phyloP scores from a whole-genome alignment of 1,140 invertebrate genomes.

The Sarcophaga bullata region DNA sequence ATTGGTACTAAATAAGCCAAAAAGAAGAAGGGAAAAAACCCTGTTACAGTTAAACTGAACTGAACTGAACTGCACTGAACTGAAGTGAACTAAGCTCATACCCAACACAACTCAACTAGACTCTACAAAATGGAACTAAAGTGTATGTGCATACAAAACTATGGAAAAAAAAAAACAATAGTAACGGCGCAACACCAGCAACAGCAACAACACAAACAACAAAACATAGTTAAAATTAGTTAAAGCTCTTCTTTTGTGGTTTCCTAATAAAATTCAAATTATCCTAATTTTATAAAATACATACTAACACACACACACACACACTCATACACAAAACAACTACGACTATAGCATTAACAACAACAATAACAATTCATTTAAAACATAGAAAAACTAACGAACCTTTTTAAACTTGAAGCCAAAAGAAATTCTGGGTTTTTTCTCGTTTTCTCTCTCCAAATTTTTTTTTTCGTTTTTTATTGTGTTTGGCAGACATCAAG shows the following conservation, averaged over 20 bases:
- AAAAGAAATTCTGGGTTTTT: background rate
- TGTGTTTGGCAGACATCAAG: background rate
- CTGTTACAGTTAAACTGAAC: too few relatives aligned
- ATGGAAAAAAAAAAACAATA: background rate
- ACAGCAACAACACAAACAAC: background rate
- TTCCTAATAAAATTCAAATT: slow-evolving; percentile 39
- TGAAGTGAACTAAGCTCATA: too few relatives aligned
- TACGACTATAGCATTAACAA: background rate
- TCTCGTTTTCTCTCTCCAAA: background rate
- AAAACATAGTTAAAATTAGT: background rate
- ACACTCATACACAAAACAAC: too few relatives aligned
- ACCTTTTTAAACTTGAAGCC: slow-evolving; percentile 2
- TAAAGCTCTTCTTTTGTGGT: slow-evolving; percentile 29
- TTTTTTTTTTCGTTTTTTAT: background rate
- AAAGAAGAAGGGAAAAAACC: too few relatives aligned
- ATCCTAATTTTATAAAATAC: slow-evolving; percentile 29
- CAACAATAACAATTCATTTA: background rate
- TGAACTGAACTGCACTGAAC: too few relatives aligned
- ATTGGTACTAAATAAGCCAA: too few relatives aligned
- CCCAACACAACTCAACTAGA: too few relatives aligned
- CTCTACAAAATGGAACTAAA: too few relatives aligned
- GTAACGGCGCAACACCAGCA: background rate
- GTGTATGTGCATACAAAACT: too few relatives aligned
- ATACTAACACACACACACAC: background rate
- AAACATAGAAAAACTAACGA: background rate